Evolutionary conservation across 2,113 vertebrate genomes (phyloP), one percentile per base, ranked within the genome.

Genomic region (Microtus ochrogaster): DNA sequence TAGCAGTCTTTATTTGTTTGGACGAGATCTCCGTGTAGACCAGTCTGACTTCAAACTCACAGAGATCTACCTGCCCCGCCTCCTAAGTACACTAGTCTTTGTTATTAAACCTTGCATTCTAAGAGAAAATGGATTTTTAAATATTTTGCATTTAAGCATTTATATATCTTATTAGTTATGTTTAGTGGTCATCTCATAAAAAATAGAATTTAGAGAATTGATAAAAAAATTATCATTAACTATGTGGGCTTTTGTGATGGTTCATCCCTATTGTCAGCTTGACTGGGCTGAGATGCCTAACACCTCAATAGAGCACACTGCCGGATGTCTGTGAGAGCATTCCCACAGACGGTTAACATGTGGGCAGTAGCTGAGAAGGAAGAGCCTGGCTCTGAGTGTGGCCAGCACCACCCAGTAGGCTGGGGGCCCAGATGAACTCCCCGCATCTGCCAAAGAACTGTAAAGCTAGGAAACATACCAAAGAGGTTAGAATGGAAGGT

Each of bases 391-490:
- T 13, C 47, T 72, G 70, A 61, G n/a, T 30, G 16, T 89, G 52
- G 36, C n/a, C 41, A 5, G 70, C n/a, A 44, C 36, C 52, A 58
- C 58, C 49, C 68, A 41, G 19, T 28, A 89, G 70, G 4, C 85
- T 72, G 24, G n/a, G 26, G 36, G 2, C 52, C 52, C 26, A n/a
- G 26, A 30, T 74, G 49, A 28, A 14, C 36, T 93, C 4, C 7
- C 91, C 81, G 30, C 55, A 63, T 92, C 89, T 96, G 70, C 66
- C 88, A 92, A 93, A 88, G 77, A 86, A 68, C 81, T 92, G 63
- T 41, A 81, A 92, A 88, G 13, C 68, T 70, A 33, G 79, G 28
- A 81, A 81, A 76, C 93, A 84, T 89, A 55, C 7, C 52, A 2
- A 63, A 66, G 84, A 26, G 22, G 90, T 86, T 49, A 39, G 4